Base-by-base conservation (phyloP, 2,888 invertebrate genomes). In the Kryphioiulus occultus region DNA sequence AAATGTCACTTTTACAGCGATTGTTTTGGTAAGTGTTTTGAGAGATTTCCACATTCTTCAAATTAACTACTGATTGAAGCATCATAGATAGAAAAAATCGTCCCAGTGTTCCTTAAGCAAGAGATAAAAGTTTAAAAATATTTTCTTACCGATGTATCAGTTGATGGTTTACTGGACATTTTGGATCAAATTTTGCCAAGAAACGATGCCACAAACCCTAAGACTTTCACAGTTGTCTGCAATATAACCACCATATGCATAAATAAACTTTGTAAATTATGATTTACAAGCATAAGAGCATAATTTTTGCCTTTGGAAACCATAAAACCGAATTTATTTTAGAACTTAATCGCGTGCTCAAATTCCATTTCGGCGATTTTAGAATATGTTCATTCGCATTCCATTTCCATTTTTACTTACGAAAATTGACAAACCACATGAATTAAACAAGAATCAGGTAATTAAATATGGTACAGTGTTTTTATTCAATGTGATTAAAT, bases 401-500 rank as follows among this genome's bases (percentile, higher is more conserved):
- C 47, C 3, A 4, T 47, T 47, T 17, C 3, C 47, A 47, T 15
- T 47, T 47, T 10, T 1, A 47, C 47, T 42, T 42, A 42, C 42
- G 12, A 42, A 42, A 42, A 42, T 42, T 12, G 42, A 5, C n/a
- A n/a, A n/a, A n/a, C 22, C 22, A 0, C 7, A 22, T 59, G 22
- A 78, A 30, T 12, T 1, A 44, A 44, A 44, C 30, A 78, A 78
- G 30, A 78, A 30, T 15, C 30, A 0, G 17, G 15, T 78, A 78
- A 78, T 78, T 78, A 78, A 78, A 78, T 78, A 78, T 85, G 44
- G 85, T 44, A 85, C 85, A 85, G 85, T 85, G 85, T 85, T 85
- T 85, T 85, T 85, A 85, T 85, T 85, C 85, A 85, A 85, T 85
- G 85, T 85, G 85, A 85, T 85, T 85, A 85, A 85, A 85, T 85